Conservation (phyloP, 1,140 invertebrate genomes). For the Dryas iulia region DNA sequence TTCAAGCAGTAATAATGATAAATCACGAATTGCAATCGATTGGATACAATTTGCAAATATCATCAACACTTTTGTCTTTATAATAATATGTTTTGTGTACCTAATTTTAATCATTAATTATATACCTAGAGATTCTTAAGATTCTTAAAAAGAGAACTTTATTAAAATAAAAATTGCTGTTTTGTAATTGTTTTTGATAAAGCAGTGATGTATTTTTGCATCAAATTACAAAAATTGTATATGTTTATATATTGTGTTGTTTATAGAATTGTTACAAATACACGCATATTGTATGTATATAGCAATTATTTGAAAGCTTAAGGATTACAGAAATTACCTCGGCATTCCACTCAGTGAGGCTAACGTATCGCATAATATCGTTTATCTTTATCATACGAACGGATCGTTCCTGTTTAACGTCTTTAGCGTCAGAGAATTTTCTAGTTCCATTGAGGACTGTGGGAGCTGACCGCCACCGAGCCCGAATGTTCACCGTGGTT, state of each 20-base stretch:
- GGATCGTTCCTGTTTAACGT: constrained; percentile 28
- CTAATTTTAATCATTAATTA: constrained; percentile 53
- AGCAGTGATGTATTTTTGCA: not conserved
- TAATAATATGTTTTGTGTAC: constrained; percentile 52
- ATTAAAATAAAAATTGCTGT: not conserved
- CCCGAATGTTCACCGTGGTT: constrained; percentile 93
- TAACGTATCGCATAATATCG: constrained; percentile 66
- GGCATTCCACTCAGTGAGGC: constrained; percentile 61
- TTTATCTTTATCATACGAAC: constrained; percentile 69
- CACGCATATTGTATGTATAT: not conserved
- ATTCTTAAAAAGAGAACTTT: not conserved
- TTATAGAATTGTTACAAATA: not conserved
- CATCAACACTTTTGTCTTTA: constrained; percentile 57
- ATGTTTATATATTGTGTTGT: not conserved
- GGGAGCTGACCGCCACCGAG: constrained; percentile 67
- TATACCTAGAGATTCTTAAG: constrained; percentile 49
- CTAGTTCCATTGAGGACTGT: constrained; percentile 68
- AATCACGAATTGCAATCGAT: constrained; percentile 33
- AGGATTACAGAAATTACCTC: constrained; percentile 41
- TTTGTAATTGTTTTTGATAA: not conserved
- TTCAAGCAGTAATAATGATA: constrained; percentile 30
- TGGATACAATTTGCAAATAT: constrained; percentile 65
- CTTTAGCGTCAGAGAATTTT: constrained; percentile 47
- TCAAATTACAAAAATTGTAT: not conserved
- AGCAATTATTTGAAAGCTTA: not conserved